A percentile compares a stretch with the other conserved stretches of the same genome.
Evolutionary conservation across 2,113 vertebrate species (phyloP).

Genomic region (Ellobius talpinus): DNA sequence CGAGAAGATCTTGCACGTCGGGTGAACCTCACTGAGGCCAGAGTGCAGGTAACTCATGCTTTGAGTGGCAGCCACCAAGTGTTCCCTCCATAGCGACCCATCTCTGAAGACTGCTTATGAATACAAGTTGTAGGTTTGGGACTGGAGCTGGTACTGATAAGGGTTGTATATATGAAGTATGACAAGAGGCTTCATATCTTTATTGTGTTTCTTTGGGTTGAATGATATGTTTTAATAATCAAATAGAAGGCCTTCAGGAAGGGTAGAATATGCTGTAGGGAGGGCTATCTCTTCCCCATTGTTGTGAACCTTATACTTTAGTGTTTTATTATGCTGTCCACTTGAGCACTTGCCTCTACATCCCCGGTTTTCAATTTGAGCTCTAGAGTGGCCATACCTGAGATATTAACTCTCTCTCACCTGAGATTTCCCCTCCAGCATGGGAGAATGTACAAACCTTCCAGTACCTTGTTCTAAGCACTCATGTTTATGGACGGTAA

Average conservation of each 20-base stretch:
- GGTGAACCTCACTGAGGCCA: constrained; percentile 97
- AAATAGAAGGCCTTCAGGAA: not conserved
- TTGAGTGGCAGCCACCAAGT: not conserved
- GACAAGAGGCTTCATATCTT: not conserved
- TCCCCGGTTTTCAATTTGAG: not conserved
- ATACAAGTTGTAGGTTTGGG: not conserved
- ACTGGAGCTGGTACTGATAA: not conserved
- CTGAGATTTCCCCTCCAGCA: not conserved
- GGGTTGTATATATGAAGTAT: not conserved
- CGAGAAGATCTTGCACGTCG: constrained; percentile 97
- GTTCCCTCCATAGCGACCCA: accelerated
- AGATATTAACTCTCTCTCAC: not conserved
- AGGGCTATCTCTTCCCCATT: accelerated
- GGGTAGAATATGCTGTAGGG: not conserved
- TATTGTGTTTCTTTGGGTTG: not conserved
- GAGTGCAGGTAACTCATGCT: constrained; percentile 93
- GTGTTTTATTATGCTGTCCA: accelerated
- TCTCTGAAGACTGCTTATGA: not conserved
- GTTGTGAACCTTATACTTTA: not conserved
- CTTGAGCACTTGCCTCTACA: not conserved
- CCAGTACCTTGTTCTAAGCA: not conserved
- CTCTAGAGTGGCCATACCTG: not conserved
- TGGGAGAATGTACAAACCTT: not conserved
- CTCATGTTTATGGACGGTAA: not conserved
- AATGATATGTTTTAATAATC: not conserved